Evolutionary conservation across 2,888 invertebrate species (phyloP).

Genomic region (Tipula vernalis): DNA sequence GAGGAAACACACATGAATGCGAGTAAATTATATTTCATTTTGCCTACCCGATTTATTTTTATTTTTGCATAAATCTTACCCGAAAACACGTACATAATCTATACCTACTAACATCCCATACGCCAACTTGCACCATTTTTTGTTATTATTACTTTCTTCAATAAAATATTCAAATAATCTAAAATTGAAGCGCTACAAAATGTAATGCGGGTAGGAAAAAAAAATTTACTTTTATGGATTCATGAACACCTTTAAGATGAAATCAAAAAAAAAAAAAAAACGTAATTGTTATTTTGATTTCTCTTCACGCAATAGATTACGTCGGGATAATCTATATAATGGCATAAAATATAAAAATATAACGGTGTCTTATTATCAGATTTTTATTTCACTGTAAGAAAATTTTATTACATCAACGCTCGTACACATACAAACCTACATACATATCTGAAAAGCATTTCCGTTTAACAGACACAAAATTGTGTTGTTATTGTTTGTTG

Average conservation of each 20-base stretch:
- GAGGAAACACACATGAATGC: too few relatives aligned
- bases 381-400: too few relatives aligned
- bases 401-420: too few relatives aligned
- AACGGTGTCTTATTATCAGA: not conserved
- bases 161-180: not conserved
- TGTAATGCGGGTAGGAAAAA: not conserved
- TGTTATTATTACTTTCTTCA: not conserved
- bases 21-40: too few relatives aligned
- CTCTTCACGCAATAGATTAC: not conserved
- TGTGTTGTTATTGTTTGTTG: too few relatives aligned
- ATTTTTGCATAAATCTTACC: too few relatives aligned
- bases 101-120: too few relatives aligned
- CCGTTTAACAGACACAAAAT: too few relatives aligned
- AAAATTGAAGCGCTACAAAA: not conserved
- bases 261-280: not conserved
- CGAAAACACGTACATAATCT: too few relatives aligned
- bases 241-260: not conserved
- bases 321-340: not conserved
- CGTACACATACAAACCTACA: too few relatives aligned
- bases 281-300: not conserved
- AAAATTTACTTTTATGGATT: not conserved
- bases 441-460: too few relatives aligned
- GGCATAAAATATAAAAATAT: not conserved
- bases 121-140: not conserved
- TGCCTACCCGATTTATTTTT: too few relatives aligned